phyloP scores from a whole-genome alignment of 2,113 vertebrate species.

The Atrichornis clamosus region DNA sequence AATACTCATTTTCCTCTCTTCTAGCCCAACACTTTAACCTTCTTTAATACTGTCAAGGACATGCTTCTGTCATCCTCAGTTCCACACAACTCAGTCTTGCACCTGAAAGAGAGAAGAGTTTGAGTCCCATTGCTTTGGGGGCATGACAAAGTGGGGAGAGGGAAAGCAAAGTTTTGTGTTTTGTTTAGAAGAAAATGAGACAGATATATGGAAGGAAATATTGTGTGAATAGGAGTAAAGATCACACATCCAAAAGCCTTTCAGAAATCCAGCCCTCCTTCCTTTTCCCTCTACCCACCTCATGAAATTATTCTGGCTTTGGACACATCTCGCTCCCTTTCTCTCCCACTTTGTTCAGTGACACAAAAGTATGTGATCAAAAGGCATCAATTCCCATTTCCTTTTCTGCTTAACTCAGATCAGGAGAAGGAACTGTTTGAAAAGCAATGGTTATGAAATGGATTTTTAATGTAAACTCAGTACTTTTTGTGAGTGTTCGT shows the following conservation, averaged over 20 bases:
- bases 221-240: not conserved
- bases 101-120: not conserved
- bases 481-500: not conserved
- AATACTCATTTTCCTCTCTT: not conserved
- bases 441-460: not conserved
- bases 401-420: not conserved
- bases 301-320: slow-evolving; percentile 8
- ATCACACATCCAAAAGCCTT: not conserved
- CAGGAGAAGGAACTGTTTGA: not conserved
- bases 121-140: not conserved
- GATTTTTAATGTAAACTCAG: not conserved
- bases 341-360: not conserved
- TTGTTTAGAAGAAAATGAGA: not conserved
- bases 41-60: not conserved
- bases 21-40: not conserved
- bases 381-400: not conserved
- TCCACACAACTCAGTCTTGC: not conserved
- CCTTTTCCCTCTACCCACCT: not conserved
- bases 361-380: not conserved
- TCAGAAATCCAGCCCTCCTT: not conserved
- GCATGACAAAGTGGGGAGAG: not conserved
- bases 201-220: not conserved
- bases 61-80: not conserved
- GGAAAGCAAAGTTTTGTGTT: not conserved
- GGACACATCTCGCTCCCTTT: not conserved